phyloP scores from a whole-genome alignment of 2,113 vertebrate species.

The Crotalus horridus region DNA sequence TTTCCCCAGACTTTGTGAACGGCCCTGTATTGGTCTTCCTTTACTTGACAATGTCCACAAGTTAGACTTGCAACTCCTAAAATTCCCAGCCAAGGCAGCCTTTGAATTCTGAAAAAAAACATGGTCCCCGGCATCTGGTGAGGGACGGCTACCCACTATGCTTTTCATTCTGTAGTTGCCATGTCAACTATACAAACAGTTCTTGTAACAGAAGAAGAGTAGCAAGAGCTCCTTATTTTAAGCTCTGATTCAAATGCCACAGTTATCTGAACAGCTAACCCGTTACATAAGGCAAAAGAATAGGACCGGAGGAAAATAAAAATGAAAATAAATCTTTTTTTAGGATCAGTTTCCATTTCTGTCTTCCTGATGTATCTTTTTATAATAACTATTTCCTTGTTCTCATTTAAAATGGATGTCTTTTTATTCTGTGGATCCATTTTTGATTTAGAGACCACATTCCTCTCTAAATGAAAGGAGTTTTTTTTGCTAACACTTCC shows the following conservation, averaged over 20 bases:
- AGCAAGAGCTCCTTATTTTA: not conserved
- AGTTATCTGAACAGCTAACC: not conserved
- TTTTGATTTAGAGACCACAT: not conserved
- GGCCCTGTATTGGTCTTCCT: not conserved
- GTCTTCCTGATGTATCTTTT: not conserved
- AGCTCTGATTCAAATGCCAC: not conserved
- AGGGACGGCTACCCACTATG: not conserved
- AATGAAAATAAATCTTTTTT: not conserved
- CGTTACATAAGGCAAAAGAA: not conserved
- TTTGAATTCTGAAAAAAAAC: not conserved
- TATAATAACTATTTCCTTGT: not conserved
- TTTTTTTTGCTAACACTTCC: slow-evolving; percentile 25
- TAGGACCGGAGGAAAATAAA: not conserved
- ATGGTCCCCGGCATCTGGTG: not conserved
- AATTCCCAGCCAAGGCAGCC: not conserved
- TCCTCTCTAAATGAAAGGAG: slow-evolving; percentile 1
- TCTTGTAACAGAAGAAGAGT: not conserved
- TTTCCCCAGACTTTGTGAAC: not conserved
- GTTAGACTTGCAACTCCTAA: not conserved
- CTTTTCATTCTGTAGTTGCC: not conserved
- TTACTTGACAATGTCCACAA: not conserved
- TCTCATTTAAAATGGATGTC: not conserved
- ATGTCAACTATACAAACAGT: not conserved
- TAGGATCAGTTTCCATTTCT: not conserved
- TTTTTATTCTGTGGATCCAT: not conserved